phyloP scores from a whole-genome alignment of 1,140 invertebrate species.

The Liolophura sinensis region DNA sequence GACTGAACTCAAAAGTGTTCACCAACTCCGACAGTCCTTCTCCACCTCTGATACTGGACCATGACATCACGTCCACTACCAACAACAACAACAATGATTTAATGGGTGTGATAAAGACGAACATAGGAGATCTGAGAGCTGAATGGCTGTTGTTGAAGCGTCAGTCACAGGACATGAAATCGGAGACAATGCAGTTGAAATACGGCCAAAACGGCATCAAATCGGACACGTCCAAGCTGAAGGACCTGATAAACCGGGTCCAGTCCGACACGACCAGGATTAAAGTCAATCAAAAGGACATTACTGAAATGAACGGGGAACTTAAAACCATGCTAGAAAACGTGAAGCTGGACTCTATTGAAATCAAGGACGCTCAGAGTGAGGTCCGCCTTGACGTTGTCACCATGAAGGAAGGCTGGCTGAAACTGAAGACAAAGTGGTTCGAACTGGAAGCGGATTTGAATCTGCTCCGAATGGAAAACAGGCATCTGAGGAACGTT shows the following conservation, averaged over 20 bases:
- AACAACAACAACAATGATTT: constrained; percentile 13
- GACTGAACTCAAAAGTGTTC: constrained; percentile 17
- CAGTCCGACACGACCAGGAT: too few species aligned
- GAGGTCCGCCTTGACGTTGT: too few species aligned
- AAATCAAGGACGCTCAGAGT: too few species aligned
- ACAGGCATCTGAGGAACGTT: too few species aligned
- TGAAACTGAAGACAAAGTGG: too few species aligned
- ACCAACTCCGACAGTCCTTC: constrained; percentile 10
- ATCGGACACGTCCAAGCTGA: constrained; percentile 12
- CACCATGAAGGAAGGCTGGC: too few species aligned
- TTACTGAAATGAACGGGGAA: constrained; percentile 9
- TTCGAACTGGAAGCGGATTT: too few species aligned
- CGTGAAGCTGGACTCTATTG: too few species aligned
- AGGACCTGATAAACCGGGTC: neutral
- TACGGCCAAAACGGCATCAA: constrained; percentile 15
- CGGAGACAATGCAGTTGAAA: constrained; percentile 23
- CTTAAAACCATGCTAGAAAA: neutral
- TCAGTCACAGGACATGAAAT: constrained; percentile 42
- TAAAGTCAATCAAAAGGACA: too few species aligned
- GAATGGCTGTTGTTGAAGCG: constrained; percentile 56
- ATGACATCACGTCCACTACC: constrained; percentile 3
- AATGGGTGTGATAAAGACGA: constrained; percentile 24
- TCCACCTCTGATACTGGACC: constrained; percentile 7
- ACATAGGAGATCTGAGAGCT: constrained; percentile 48
- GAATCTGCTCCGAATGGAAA: too few species aligned